Conservation (phyloP, 2,113 vertebrate genomes). For the Tachysurus vachellii region DNA sequence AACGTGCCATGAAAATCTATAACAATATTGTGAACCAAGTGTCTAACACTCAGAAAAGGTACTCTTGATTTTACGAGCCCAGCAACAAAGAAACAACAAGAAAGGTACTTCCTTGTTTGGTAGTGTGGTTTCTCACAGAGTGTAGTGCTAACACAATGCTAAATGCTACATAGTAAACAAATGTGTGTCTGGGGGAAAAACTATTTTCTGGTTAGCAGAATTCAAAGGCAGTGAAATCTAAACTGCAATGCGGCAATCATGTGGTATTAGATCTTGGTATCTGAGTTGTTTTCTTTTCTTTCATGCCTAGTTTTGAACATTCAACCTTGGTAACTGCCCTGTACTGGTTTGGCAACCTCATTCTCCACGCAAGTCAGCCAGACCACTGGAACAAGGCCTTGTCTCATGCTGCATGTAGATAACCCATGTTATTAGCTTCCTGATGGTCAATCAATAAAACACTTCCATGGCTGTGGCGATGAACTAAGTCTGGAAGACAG, state of each 20-base stretch:
- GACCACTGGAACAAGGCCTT: conserved; percentile 66
- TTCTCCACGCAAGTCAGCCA: conserved; percentile 54
- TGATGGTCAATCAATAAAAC: conserved; percentile 79
- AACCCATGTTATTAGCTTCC: conserved; percentile 82
- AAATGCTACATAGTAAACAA: no score
- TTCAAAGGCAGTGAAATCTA: neutral
- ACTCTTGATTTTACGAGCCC: no score
- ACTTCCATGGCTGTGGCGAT: conserved; percentile 71
- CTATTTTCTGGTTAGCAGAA: neutral
- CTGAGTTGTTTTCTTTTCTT: neutral
- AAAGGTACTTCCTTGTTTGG: no score
- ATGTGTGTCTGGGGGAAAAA: neutral
- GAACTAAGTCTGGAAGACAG: conserved; percentile 73
- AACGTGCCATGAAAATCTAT: no score
- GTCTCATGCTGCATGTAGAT: conserved; percentile 79
- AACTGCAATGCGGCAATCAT: neutral
- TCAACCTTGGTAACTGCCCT: conserved; percentile 21
- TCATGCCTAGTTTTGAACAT: neutral
- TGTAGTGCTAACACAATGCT: no score
- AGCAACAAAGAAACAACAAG: no score
- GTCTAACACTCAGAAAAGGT: no score
- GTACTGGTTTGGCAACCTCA: conserved; percentile 42
- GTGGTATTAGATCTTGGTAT: neutral
- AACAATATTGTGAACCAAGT: no score
- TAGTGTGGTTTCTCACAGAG: no score